Base-by-base conservation (phyloP, 2,888 invertebrate species). In the Yponomeuta evonymella region DNA sequence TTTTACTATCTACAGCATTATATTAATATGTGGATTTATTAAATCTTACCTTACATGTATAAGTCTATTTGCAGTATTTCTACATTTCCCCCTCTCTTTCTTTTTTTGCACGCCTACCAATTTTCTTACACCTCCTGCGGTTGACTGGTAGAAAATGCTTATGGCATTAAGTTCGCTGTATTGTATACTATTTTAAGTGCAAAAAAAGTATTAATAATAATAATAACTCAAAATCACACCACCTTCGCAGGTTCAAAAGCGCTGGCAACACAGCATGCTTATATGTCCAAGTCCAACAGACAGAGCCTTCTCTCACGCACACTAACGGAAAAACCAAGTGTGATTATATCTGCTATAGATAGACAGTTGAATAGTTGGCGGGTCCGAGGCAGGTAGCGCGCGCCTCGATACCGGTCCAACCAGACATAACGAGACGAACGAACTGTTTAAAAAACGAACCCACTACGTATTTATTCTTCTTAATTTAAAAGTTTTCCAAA, bases 381-480 rank as follows among this genome's bases (percentile, higher is more conserved):
- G 84, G 83, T 81, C 76, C 76, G 79, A 77, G 79, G 84, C 86
- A 86, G 87, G 88, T 88, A 87, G 77, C 78, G 80, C 79, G 83
- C 77, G 72, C 70, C 51, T 85, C 78, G 84, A 77, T 82, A 85
- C 88, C 88, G 86, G 89, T 86, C 80, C 76, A 83, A 85, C 85
- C 85, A 89, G 83, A 80, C 78, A 81, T 85, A 84, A 89, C 89
- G 91, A 91, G 86, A 48, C 90, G 91, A 91, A 90, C 91, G 91
- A 91, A 90, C 86, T n/a, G 33, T 66, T 70, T n/a, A 63, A 70
- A 70, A 68, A 68, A 68, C 68, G 68, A 68, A 68, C 51, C 15
- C n/a, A 36, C n/a, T 8, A 8, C 43, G 8, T 36, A 67, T 43
- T 67, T 36, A 67, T 43, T 67, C 67, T 68, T 68, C 68, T 48